A percentile compares a stretch with the other conserved stretches of the same genome.
Evolutionary conservation across 2,888 invertebrate species (phyloP).

Genomic region (Calliopum simillimum): DNA sequence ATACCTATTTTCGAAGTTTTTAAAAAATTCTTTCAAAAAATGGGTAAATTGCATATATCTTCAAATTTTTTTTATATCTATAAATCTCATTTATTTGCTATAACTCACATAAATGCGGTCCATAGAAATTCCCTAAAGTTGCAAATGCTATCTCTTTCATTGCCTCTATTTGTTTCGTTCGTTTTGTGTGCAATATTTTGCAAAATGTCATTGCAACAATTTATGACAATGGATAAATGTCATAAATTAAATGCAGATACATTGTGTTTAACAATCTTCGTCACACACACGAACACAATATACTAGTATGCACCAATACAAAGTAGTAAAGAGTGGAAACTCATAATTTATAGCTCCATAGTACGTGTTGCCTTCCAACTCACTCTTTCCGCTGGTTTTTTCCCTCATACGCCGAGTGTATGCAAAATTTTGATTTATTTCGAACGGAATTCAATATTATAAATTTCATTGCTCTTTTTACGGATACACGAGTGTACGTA

Average conservation of each 20-base stretch:
- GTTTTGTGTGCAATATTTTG: slow-evolving; percentile 38
- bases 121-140: slow-evolving; percentile 21
- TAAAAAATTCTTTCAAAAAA: no score
- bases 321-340: slow-evolving; percentile 16
- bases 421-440: slow-evolving; percentile 51
- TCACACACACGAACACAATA: background rate
- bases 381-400: background rate
- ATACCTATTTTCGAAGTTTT: no score
- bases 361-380: background rate
- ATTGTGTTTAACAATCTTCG: slow-evolving; percentile 45
- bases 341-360: slow-evolving; percentile 21
- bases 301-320: background rate
- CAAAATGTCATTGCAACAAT: slow-evolving; percentile 50
- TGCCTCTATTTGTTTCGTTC: slow-evolving; percentile 8
- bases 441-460: slow-evolving; percentile 53
- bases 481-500: slow-evolving; percentile 36
- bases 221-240: slow-evolving; percentile 51
- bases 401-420: slow-evolving; percentile 7
- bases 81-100: no score
- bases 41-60: no score
- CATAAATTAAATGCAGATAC: slow-evolving; percentile 45
- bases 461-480: slow-evolving; percentile 48
- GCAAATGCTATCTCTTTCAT: slow-evolving; percentile 7
- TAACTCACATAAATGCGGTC: no score
- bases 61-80: no score